A percentile compares a stretch with the other conserved stretches of the same genome.
phyloP scores from a whole-genome alignment of 1,140 invertebrate species.

The Drosophila insularis region DNA sequence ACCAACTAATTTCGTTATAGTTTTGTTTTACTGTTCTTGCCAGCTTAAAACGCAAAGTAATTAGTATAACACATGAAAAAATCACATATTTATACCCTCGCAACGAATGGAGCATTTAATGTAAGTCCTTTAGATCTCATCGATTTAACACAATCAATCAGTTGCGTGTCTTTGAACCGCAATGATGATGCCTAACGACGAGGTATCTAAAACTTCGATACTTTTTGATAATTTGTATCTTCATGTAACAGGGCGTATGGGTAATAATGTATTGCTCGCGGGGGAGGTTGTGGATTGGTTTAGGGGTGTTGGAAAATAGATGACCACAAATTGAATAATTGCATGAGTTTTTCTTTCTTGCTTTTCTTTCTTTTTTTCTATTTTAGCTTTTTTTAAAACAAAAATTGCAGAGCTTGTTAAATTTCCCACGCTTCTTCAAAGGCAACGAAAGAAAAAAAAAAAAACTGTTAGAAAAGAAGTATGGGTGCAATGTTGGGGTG shows the following conservation, averaged over 20 bases:
- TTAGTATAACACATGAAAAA: constrained; percentile 35
- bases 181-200: neutral
- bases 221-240: neutral
- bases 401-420: constrained; percentile 49
- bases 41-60: constrained; percentile 20
- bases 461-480: neutral
- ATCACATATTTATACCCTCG: constrained; percentile 2
- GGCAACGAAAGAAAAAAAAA: constrained; percentile 14
- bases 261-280: constrained; percentile 23
- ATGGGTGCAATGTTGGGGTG: neutral
- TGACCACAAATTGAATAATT: constrained; percentile 73
- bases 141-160: neutral
- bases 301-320: constrained; percentile 20
- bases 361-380: constrained; percentile 10
- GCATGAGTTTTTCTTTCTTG: constrained; percentile 45
- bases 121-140: neutral
- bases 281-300: constrained; percentile 6
- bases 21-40: neutral
- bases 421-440: constrained; percentile 66
- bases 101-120: neutral
- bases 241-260: constrained; percentile 28
- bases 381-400: neutral
- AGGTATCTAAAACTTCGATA: neutral
- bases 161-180: neutral
- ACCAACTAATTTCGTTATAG: neutral